Evolutionary conservation across 2,797 vertebrate genomes (phyloP).

Genomic region (Sebastes flavidus): DNA sequence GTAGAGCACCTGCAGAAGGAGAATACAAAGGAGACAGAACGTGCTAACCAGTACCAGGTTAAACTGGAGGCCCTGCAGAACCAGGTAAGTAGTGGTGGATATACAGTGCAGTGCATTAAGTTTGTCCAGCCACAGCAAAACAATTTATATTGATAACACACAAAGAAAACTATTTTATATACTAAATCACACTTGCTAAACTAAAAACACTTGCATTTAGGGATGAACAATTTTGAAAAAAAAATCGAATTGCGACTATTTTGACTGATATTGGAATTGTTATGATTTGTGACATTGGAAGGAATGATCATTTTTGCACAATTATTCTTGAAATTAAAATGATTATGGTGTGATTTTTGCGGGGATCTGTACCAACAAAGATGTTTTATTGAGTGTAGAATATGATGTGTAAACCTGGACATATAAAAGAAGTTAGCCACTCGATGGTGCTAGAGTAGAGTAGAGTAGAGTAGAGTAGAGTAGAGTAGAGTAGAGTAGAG

Average conservation of each 20-base stretch:
- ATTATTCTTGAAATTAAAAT: background rate
- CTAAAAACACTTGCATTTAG: background rate
- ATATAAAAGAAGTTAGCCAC: background rate
- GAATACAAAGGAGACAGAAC: constrained; percentile 66
- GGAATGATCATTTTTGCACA: background rate
- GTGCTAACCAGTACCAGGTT: constrained; percentile 68
- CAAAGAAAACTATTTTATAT: background rate
- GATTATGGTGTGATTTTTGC: background rate
- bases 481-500: fast-evolving
- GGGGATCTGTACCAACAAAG: background rate
- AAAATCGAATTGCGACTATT: background rate
- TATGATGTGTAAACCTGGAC: background rate
- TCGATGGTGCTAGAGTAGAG: background rate
- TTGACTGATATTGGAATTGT: background rate
- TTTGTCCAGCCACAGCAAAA: background rate
- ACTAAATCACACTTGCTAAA: background rate
- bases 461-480: fast-evolving
- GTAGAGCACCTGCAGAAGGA: constrained; percentile 68
- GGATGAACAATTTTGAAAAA: background rate
- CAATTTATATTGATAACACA: background rate
- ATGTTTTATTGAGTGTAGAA: background rate
- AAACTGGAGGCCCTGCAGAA: constrained; percentile 82
- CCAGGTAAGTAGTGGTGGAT: constrained; percentile 60
- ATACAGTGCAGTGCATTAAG: background rate
- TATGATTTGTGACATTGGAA: no score